phyloP scores from a whole-genome alignment of 2,797 vertebrate species.

The Pitangus sulphuratus region DNA sequence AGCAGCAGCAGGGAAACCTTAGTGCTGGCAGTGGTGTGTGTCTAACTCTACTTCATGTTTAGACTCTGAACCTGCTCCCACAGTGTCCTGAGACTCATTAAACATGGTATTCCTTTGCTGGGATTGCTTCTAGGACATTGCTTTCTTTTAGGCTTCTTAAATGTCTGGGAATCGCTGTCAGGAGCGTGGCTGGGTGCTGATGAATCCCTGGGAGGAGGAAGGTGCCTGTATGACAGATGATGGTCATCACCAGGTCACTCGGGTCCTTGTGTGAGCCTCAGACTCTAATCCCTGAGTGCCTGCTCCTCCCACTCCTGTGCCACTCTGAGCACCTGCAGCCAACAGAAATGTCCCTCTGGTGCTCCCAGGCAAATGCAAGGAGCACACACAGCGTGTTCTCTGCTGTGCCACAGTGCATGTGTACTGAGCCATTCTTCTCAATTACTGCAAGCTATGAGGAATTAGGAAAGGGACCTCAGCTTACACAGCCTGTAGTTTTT shows the following conservation, averaged over 20 bases:
- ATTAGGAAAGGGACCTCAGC: not conserved
- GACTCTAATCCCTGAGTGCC: accelerated
- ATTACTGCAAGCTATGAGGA: not conserved
- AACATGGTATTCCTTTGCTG: not conserved
- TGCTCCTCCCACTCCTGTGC: not conserved
- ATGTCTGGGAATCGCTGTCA: not conserved
- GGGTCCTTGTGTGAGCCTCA: not conserved
- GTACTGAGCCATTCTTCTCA: not conserved
- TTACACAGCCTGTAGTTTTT: not conserved
- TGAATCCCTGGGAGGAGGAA: not conserved
- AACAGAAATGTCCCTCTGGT: accelerated
- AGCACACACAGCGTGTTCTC: not conserved
- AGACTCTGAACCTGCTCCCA: not conserved
- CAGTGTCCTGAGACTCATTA: not conserved
- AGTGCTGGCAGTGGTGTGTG: not conserved
- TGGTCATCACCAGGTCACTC: no score
- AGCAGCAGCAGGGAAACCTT: not conserved
- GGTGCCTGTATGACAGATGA: not conserved
- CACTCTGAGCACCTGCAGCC: not conserved
- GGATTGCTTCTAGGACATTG: not conserved
- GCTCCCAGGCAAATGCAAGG: not conserved
- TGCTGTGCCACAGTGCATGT: not conserved
- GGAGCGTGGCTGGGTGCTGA: not conserved
- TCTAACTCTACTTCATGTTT: not conserved
- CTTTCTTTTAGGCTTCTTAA: not conserved